Evolutionary conservation across 2,888 invertebrate genomes (phyloP).

Genomic region (Muscina levida): DNA sequence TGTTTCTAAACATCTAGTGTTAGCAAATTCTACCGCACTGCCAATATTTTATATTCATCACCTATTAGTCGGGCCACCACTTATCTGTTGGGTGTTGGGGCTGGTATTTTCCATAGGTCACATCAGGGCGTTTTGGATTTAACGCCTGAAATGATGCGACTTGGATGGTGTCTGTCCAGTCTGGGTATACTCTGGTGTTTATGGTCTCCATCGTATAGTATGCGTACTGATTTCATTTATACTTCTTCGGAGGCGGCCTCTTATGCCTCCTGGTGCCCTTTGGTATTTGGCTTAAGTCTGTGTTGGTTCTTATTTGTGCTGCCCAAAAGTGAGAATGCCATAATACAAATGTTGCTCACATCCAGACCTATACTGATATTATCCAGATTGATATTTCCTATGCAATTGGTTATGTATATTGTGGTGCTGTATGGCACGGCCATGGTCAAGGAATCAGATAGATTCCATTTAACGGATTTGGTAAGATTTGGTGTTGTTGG

Average conservation of each 20-base stretch:
- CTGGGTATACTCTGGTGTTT: slow-evolving; percentile 80
- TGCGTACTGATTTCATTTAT: slow-evolving; percentile 83
- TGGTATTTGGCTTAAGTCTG: slow-evolving; percentile 83
- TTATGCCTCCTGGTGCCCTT: slow-evolving; percentile 84
- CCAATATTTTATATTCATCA: slow-evolving; percentile 84
- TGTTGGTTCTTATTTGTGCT: slow-evolving; percentile 84
- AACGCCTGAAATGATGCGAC: slow-evolving; percentile 79
- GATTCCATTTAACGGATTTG: slow-evolving; percentile 82
- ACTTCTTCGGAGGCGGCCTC: slow-evolving; percentile 83
- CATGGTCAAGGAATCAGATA: slow-evolving; percentile 82
- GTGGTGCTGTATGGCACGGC: slow-evolving; percentile 85
- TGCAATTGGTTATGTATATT: slow-evolving; percentile 85
- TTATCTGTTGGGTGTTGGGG: slow-evolving; percentile 84
- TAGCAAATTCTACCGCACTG: slow-evolving; percentile 86
- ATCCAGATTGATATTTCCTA: slow-evolving; percentile 85
- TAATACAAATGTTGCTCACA: slow-evolving; percentile 79
- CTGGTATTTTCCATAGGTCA: slow-evolving; percentile 81
- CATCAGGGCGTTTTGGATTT: slow-evolving; percentile 75
- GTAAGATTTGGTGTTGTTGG: slow-evolving; percentile 79
- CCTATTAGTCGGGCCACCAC: slow-evolving; percentile 85
- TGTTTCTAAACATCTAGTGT: slow-evolving; percentile 80
- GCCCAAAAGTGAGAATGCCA: slow-evolving; percentile 69
- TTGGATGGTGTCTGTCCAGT: slow-evolving; percentile 74
- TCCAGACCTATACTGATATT: slow-evolving; percentile 83
- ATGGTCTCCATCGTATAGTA: slow-evolving; percentile 83